A percentile compares a stretch with the other conserved stretches of the same genome.
phyloP scores from a whole-genome alignment of 1,140 invertebrate species.

The Andricus grossulariae region DNA sequence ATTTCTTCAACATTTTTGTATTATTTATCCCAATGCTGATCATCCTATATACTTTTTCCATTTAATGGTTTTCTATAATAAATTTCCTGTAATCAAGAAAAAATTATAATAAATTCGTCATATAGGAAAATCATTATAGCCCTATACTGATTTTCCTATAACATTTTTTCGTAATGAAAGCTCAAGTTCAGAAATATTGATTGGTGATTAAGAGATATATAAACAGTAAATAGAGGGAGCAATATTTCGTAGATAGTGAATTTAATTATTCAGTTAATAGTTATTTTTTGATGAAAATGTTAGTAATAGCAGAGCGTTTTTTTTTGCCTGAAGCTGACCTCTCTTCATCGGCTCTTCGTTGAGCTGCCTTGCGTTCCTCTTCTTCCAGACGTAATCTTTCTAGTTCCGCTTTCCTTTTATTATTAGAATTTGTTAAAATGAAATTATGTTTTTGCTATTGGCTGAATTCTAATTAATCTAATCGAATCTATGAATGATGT shows the following conservation, averaged over 20 bases:
- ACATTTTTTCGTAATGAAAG: too few species aligned
- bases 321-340: conserved; percentile 50
- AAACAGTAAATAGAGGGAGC: background rate
- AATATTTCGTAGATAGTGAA: background rate
- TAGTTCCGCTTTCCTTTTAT: conserved; percentile 60
- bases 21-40: too few species aligned
- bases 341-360: conserved; percentile 52
- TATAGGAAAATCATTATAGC: too few species aligned
- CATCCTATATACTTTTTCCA: too few species aligned
- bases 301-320: background rate
- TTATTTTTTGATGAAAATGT: conserved; percentile 18
- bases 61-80: background rate
- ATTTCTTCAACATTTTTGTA: too few species aligned
- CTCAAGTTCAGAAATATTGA: conserved; percentile 34
- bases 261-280: background rate
- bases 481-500: conserved; percentile 4
- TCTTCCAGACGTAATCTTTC: conserved; percentile 54
- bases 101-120: too few species aligned
- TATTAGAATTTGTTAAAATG: conserved; percentile 24
- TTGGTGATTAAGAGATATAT: conserved; percentile 12
- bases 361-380: conserved; percentile 58
- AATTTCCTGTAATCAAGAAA: too few species aligned
- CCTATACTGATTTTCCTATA: too few species aligned
- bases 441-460: background rate
- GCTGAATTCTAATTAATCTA: conserved; percentile 2